Evolutionary conservation across 1,140 invertebrate species (phyloP).

Genomic region (Magallana gigas): DNA sequence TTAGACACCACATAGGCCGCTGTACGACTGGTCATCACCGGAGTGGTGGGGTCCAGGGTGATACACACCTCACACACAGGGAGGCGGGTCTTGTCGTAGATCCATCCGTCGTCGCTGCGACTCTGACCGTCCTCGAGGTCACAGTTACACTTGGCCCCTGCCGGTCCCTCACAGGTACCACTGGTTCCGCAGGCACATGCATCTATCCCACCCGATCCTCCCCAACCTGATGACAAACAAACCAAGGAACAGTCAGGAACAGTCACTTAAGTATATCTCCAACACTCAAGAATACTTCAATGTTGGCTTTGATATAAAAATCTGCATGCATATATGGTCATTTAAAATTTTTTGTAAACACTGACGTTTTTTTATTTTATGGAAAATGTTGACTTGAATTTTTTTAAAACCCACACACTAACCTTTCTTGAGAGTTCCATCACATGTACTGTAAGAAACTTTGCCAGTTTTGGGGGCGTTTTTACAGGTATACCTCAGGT

Average conservation of each 20-base stretch:
- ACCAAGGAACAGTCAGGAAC: too few relatives aligned
- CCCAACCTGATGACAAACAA: constrained; percentile 58
- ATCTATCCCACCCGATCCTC: constrained; percentile 61
- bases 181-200: constrained; percentile 67
- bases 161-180: constrained; percentile 56
- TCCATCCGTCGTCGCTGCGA: constrained; percentile 55
- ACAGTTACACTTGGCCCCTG: constrained; percentile 58
- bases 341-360: too few relatives aligned
- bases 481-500: constrained; percentile 52
- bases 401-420: neutral
- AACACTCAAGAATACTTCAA: too few relatives aligned
- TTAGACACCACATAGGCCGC: constrained; percentile 52
- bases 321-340: too few relatives aligned
- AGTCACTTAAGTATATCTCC: too few relatives aligned
- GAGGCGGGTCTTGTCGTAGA: constrained; percentile 56
- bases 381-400: too few relatives aligned
- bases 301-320: too few relatives aligned
- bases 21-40: neutral
- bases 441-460: constrained; percentile 61
- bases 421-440: constrained; percentile 57
- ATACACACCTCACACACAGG: constrained; percentile 67
- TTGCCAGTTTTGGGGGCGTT: constrained; percentile 59
- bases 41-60: constrained; percentile 48
- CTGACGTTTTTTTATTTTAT: too few relatives aligned
- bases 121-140: constrained; percentile 58